Percentiles rank a stretch among this genome's conserved stretches.
These are phyloP conservation scores for Ptilonorhynchus violaceus DNA, from an alignment of 2,113 vertebrate genomes.

Conservation along the genomic window DNA sequence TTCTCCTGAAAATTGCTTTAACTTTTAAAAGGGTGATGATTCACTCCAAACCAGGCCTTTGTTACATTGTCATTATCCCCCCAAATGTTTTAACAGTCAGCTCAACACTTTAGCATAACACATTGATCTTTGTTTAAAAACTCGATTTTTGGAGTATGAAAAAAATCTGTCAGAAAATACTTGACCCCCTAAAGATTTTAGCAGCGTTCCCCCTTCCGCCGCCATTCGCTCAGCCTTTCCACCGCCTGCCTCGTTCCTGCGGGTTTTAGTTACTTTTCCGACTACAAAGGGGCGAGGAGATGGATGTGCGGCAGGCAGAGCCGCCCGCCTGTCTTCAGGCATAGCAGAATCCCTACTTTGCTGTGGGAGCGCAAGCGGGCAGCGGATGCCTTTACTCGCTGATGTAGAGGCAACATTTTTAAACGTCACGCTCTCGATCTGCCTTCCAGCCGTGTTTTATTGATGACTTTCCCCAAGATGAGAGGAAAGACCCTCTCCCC, in stretches of 20 bases:
- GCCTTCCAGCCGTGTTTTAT: constrained; percentile 57
- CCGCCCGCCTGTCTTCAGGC: background rate
- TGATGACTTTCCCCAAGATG: constrained; percentile 50
- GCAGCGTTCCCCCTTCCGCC: background rate
- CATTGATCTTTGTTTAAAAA: constrained; percentile 86
- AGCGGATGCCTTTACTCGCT: constrained; percentile 18
- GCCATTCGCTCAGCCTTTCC: background rate
- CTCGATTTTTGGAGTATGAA: constrained; percentile 68
- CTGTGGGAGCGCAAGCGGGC: background rate
- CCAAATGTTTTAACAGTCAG: constrained; percentile 93
- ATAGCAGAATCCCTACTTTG: background rate
- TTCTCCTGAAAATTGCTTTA: constrained; percentile 99
- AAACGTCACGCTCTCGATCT: constrained; percentile 41
- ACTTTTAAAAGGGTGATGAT: constrained; percentile 97
- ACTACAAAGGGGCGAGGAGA: background rate
- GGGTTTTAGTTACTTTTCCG: constrained; percentile 58
- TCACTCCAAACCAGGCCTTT: constrained; percentile 90
- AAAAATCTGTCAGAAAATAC: constrained; percentile 68
- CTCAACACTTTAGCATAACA: constrained; percentile 84
- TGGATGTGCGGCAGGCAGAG: background rate
- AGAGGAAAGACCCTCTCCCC: constrained; percentile 24
- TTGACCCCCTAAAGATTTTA: constrained; percentile 65
- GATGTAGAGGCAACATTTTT: constrained; percentile 34
- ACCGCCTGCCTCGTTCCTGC: background rate
- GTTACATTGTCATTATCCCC: constrained; percentile 91